Conservation (phyloP, 1,140 invertebrate species). For the Paracyclopina nana region DNA sequence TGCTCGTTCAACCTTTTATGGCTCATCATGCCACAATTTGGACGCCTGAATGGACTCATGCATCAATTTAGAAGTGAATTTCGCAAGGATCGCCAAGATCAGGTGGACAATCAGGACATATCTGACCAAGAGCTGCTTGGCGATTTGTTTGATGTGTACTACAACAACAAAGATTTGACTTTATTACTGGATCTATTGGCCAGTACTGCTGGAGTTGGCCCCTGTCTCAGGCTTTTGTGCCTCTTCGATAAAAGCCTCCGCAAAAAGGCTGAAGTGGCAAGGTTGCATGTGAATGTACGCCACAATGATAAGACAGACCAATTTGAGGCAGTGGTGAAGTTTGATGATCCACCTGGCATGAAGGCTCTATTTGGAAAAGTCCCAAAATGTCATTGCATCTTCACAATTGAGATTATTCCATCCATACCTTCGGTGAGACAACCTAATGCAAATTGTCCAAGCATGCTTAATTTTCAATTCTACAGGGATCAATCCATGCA, state of each 20-base stretch:
- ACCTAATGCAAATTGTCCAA: too few relatives aligned
- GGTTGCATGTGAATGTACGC: background rate
- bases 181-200: conserved; percentile 7
- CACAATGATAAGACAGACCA: too few relatives aligned
- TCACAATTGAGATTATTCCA: background rate
- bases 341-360: background rate
- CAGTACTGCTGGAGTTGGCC: conserved; percentile 1
- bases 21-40: conserved; percentile 6
- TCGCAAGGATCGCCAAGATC: background rate
- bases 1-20: conserved; percentile 1
- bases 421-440: background rate
- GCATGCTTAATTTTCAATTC: background rate
- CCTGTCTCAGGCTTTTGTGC: background rate
- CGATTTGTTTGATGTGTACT: conserved; percentile 1
- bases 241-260: conserved; percentile 6
- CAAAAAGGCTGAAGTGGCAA: background rate
- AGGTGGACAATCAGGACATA: background rate
- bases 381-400: background rate
- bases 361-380: background rate
- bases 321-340: too few relatives aligned
- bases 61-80: too few relatives aligned
- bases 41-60: conserved; percentile 3
- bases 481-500: background rate
- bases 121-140: background rate
- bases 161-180: conserved; percentile 6